These are phyloP conservation scores for Triops longicaudatus DNA, from an alignment of 1,140 invertebrate genomes.

Conservation along the genomic window DNA sequence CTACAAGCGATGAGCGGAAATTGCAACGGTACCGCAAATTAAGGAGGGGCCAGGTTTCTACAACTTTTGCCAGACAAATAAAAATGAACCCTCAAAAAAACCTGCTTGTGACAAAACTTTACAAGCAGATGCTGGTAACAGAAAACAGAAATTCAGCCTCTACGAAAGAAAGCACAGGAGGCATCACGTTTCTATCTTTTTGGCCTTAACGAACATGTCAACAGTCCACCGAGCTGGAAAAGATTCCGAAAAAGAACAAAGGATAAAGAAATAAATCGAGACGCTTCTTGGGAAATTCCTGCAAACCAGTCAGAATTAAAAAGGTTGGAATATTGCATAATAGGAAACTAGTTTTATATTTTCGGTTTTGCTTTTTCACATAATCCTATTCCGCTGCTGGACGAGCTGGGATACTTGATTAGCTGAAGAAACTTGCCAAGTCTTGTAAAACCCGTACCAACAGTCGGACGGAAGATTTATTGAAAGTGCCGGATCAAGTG, in stretches of 20 bases:
- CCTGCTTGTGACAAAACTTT: neutral
- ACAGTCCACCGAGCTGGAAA: neutral
- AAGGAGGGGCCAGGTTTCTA: neutral
- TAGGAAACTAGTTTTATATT: neutral
- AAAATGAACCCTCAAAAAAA: no score
- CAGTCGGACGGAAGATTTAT: no score
- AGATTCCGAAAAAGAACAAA: neutral
- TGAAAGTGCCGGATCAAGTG: neutral
- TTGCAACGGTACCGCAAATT: slow-evolving; percentile 1
- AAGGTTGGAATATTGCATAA: neutral
- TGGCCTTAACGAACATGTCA: neutral
- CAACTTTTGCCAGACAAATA: no score
- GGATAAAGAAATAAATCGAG: neutral
- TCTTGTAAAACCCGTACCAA: no score
- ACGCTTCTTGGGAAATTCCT: neutral
- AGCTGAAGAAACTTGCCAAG: no score
- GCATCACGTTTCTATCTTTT: neutral
- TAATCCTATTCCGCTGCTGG: no score
- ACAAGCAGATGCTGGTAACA: neutral
- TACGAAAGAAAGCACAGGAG: neutral
- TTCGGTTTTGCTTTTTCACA: neutral
- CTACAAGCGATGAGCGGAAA: neutral
- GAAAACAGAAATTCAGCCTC: neutral
- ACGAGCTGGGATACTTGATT: no score
- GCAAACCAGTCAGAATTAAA: neutral